Base-by-base conservation (phyloP, 2,888 invertebrate genomes). In the Andrena minutula region DNA sequence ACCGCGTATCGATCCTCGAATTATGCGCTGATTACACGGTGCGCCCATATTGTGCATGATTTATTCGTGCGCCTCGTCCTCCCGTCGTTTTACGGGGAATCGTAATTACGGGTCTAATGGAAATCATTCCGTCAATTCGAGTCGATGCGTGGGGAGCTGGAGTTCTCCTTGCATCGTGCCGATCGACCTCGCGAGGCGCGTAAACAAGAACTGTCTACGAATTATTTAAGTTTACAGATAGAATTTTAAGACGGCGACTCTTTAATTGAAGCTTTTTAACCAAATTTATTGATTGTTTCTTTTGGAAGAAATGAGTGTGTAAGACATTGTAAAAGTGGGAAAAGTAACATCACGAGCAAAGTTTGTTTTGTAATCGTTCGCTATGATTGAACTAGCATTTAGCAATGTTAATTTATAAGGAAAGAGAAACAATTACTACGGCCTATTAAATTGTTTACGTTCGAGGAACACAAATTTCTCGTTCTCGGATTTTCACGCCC, bases 21-120 rank as follows among this genome's bases (percentile, higher is more conserved):
- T 87, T 88, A 81, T 70, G 69, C 69, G 71, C 65, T 76, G 86
- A 86, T 87, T 88, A 88, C 78, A 86, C 70, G 82, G 51, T 76
- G 68, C 75, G 73, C 30, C 76, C 77, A 73, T 77, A 74, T 68
- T 70, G 64, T 79, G 71, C 56, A 82, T 82, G 82, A 84, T 86
- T 86, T 84, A 79, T 73, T 78, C 63, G 53, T 41, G 47, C 28
- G 20, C 23, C 61, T 61, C 64, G 58, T 75, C 51, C 12, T 66
- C 26, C 66, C 49, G 28, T 35, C 20, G 32, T 65, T 76, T 56
- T 10, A 56, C 61, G 26, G 2, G 49, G 49, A 26, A 75, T 32
- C 30, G 26, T 68, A 61, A 75, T 79, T 66, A 51, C 23, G 23
- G 53, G 56, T 49, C 53, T 56, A 61, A 74, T 35, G 61, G 41